Evolutionary conservation across 1,140 invertebrate species (phyloP).

Genomic region (Himalopsyche phryganea): DNA sequence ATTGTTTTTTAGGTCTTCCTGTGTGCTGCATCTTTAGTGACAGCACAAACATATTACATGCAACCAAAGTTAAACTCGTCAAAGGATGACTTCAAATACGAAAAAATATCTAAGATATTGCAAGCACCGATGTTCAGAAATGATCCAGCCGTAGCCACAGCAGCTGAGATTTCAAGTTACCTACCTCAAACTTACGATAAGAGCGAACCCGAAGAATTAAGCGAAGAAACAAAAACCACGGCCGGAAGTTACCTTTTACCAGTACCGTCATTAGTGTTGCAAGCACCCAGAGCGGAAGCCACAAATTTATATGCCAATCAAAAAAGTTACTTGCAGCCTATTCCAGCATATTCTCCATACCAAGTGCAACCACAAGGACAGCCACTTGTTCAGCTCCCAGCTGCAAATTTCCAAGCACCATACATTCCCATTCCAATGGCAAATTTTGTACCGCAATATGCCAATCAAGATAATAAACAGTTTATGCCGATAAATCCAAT

Average conservation of each 20-base stretch:
- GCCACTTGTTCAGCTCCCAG: too few relatives aligned
- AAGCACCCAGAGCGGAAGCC: conserved; percentile 20
- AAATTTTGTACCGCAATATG: not conserved
- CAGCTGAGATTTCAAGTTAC: conserved; percentile 15
- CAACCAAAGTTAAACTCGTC: conserved; percentile 11
- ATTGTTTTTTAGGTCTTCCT: conserved; percentile 25
- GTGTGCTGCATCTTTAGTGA: conserved; percentile 9
- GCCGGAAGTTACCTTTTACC: not conserved
- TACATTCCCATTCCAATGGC: not conserved
- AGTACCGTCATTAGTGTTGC: conserved; percentile 17
- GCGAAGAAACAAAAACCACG: conserved; percentile 10
- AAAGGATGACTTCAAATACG: conserved; percentile 9
- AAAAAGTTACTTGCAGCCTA: not conserved
- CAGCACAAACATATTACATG: conserved; percentile 14
- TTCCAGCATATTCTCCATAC: not conserved
- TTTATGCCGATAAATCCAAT: conserved; percentile 25
- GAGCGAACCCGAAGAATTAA: conserved; percentile 5
- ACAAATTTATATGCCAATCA: conserved; percentile 10
- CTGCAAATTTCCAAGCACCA: too few relatives aligned
- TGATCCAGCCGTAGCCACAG: not conserved
- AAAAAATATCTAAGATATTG: conserved; percentile 23
- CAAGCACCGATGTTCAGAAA: conserved; percentile 27
- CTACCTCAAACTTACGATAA: conserved; percentile 12
- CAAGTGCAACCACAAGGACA: not conserved
- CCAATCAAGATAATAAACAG: not conserved